Base-by-base conservation (phyloP, 2,113 vertebrate genomes). In the Ivindomyrus marchei region DNA sequence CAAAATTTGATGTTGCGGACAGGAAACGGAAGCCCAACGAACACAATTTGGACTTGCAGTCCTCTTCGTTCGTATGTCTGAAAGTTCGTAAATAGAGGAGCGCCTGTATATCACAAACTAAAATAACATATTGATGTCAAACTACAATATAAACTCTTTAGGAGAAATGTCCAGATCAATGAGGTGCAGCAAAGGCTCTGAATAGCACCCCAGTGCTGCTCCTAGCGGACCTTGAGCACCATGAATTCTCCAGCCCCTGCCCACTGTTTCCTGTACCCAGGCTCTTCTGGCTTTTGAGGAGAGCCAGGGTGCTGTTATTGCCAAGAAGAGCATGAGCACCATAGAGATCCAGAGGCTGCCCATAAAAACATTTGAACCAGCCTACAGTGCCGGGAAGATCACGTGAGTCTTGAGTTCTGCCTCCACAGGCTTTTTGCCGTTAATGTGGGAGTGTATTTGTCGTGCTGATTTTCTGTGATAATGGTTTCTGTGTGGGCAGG, bases 211-310 rank as follows among this genome's bases (percentile, higher is more conserved):
- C 5, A 21, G 53, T 56, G 19, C 5, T 56, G 19, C 19, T 10
- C 56, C 56, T n/a, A 62, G 24, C 1, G 24, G 56, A 9, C 24
- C 56, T n/a, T 62, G 56, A 8, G 56, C 24, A 62, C 8, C 56
- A 0, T n/a, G 56, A 62, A 31, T 53, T 46, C 27, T 8, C 31
- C 45, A 45, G 17, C 49, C 24, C 49, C 31, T 39, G 21, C 47
- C 90, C 10, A 36, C 13, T 56, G 89, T 46, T 3, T 90, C 47
- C 84, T 85, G 1, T 89, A 10, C 45, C 42, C 87, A 97, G 96
- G 95, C 95, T 74, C 94, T 97, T 0, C 92, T 97, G 88, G 95
- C 90, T 9, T 95, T 96, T 9, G 96, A 97, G 91, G 95, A 96
- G 88, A 92, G 74, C 0, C 96, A 96, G 56, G 96, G 96, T 0